Base-by-base conservation (phyloP, 1,140 invertebrate species). In the Hypothenemus hampei region DNA sequence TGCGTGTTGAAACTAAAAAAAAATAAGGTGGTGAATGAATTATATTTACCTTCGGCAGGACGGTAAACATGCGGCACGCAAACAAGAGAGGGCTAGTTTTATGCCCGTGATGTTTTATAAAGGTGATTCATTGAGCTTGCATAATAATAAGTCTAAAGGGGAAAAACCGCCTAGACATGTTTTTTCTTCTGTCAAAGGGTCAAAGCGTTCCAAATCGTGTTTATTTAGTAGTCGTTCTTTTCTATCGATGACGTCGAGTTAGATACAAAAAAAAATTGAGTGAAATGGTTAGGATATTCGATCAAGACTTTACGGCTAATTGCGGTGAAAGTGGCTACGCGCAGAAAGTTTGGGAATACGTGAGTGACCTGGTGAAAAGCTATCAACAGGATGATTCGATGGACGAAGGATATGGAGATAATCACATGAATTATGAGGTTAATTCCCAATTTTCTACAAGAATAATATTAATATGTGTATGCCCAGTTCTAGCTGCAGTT, bases 311-410 rank as follows among this genome's bases (percentile, higher is more conserved):
- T 10, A 67, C 60, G 61, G 66, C 59, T 68, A 68, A 35, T 54
- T 62, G 15, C 58, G 50, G 20, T 7, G 47, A n/a, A 10, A 18
- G 22, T 8, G 47, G 35, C 8, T 35, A 65, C 10, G 66, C 67
- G 49, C 60, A 71, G 48, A 66, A 69, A 3, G 67, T 74, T 4
- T 75, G 73, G 73, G 72, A 75, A 55, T 74, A 74, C 41, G 72
- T 75, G 41, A 72, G 67, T 60, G 70, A 72, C 52, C 58, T 75
- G 50, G 65, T 75, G 11, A 74, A 69, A 50, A 67, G 64, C 10
- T 74, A 74, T 35, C 19, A 26, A 8, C 23, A 35, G 4, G 39
- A 52, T 8, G 37, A 44, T 19, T 55, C 29, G 8, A 44, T 47
- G 22, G 53, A 55, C 22, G 44, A 48, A 24, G 40, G 40, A 15